phyloP scores from a whole-genome alignment of 2,797 vertebrate genomes.

The Peromyscus nudipes region DNA sequence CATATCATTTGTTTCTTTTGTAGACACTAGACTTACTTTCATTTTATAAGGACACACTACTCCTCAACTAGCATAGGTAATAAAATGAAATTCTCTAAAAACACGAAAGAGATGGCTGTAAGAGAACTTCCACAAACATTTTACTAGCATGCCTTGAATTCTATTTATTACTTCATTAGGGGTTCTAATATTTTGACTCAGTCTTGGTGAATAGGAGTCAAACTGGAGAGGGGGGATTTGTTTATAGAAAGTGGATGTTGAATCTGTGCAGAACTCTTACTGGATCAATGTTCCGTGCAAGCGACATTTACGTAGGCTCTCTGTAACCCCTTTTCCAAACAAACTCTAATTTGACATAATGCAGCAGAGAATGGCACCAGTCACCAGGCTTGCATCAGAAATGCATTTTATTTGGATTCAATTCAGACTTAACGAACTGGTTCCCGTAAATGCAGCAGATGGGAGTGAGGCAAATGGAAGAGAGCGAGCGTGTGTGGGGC shows the following conservation, averaged over 20 bases:
- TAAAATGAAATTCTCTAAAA: constrained; percentile 32
- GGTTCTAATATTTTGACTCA: not conserved
- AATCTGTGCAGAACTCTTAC: constrained; percentile 36
- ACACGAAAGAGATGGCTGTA: not conserved
- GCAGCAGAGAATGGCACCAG: constrained; percentile 83
- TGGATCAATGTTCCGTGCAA: not conserved
- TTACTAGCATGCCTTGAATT: constrained; percentile 17
- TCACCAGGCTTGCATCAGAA: constrained; percentile 79
- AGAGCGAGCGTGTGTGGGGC: constrained; percentile 64
- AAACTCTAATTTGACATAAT: constrained; percentile 81
- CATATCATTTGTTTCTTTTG: constrained; percentile 63
- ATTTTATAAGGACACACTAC: constrained; percentile 62
- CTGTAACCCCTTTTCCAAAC: constrained; percentile 73
- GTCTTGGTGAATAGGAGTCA: not conserved
- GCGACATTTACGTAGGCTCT: constrained; percentile 49
- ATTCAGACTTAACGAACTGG: constrained; percentile 84
- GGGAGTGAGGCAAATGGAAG: constrained; percentile 78
- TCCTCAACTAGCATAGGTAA: not conserved
- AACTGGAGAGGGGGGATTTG: not conserved
- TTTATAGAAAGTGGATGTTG: constrained; percentile 33
- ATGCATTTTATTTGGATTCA: constrained; percentile 85
- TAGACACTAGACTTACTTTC: constrained; percentile 53
- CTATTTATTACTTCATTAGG: constrained; percentile 45
- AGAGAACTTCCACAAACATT: constrained; percentile 23
- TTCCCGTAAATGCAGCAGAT: constrained; percentile 83